Conservation (phyloP, 2,888 invertebrate species). For the Criorhina ranunculi region DNA sequence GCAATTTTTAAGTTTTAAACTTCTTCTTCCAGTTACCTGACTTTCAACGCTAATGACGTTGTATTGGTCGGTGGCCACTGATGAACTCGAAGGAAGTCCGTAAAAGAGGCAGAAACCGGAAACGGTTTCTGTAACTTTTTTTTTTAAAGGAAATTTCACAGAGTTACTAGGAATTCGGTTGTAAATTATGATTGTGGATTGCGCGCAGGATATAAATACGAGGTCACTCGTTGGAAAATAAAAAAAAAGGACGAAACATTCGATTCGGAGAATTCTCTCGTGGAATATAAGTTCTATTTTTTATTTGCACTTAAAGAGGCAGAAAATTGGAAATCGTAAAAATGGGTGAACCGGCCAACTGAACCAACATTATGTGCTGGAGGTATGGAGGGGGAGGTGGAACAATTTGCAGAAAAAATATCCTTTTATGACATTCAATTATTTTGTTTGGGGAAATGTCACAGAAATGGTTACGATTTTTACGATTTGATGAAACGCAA, state of each 20-base stretch:
- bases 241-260: not conserved
- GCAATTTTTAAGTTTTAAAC: slow-evolving; percentile 19
- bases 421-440: slow-evolving; percentile 69
- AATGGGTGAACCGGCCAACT: slow-evolving; percentile 4
- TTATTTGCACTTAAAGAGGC: slow-evolving; percentile 71
- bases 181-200: slow-evolving; percentile 40
- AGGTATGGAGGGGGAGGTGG: not conserved
- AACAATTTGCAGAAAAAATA: slow-evolving; percentile 52
- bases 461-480: not conserved
- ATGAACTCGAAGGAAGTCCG: slow-evolving; percentile 8
- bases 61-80: slow-evolving; percentile 4
- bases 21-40: slow-evolving; percentile 20
- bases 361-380: too few species aligned
- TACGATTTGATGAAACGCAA: not conserved
- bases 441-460: slow-evolving; percentile 6
- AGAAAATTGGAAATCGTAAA: slow-evolving; percentile 73
- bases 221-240: slow-evolving; percentile 5
- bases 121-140: slow-evolving; percentile 14
- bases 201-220: slow-evolving; percentile 22
- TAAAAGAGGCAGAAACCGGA: not conserved
- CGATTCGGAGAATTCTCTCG: not conserved
- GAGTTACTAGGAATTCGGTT: slow-evolving; percentile 24
- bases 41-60: not conserved
- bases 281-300: slow-evolving; percentile 35
- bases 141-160: not conserved